phyloP scores from a whole-genome alignment of 2,797 vertebrate species.

The Lates japonicus region DNA sequence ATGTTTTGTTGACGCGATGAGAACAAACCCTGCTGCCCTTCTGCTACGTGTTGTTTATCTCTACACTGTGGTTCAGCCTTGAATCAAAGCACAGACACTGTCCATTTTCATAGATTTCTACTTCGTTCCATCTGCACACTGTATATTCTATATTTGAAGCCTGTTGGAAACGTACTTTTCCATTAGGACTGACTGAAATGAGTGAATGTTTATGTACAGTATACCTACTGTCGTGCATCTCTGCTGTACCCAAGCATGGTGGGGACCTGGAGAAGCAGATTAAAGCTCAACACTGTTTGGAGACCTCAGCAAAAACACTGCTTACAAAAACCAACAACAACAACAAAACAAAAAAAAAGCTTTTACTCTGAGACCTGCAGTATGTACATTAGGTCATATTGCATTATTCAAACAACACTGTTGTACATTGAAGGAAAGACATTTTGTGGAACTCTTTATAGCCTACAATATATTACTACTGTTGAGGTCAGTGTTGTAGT shows the following conservation, averaged over 20 bases:
- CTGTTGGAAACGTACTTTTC: slow-evolving; percentile 56
- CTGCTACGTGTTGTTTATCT: slow-evolving; percentile 58
- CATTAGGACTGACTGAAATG: slow-evolving; percentile 66
- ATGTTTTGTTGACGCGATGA: slow-evolving; percentile 30
- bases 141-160: slow-evolving; percentile 58
- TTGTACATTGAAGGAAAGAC: slow-evolving; percentile 53
- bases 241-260: slow-evolving; percentile 75
- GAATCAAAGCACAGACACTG: slow-evolving; percentile 67
- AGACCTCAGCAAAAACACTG: slow-evolving; percentile 63
- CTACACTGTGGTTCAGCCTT: slow-evolving; percentile 64
- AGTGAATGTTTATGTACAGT: slow-evolving; percentile 78
- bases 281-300: slow-evolving; percentile 59
- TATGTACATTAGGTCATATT: slow-evolving; percentile 48
- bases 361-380: slow-evolving; percentile 50
- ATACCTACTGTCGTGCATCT: slow-evolving; percentile 63
- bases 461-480: slow-evolving; percentile 68
- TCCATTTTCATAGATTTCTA: slow-evolving; percentile 61
- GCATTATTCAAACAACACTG: slow-evolving; percentile 53
- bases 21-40: slow-evolving; percentile 43
- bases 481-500: slow-evolving; percentile 78
- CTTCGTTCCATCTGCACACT: slow-evolving; percentile 50
- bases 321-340: slow-evolving; percentile 26
- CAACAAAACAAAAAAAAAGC: slow-evolving; percentile 19
- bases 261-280: slow-evolving; percentile 61
- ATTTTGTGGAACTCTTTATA: slow-evolving; percentile 69